Base-by-base conservation (phyloP, 2,797 vertebrate species). In the Pempheris klunzingeri region DNA sequence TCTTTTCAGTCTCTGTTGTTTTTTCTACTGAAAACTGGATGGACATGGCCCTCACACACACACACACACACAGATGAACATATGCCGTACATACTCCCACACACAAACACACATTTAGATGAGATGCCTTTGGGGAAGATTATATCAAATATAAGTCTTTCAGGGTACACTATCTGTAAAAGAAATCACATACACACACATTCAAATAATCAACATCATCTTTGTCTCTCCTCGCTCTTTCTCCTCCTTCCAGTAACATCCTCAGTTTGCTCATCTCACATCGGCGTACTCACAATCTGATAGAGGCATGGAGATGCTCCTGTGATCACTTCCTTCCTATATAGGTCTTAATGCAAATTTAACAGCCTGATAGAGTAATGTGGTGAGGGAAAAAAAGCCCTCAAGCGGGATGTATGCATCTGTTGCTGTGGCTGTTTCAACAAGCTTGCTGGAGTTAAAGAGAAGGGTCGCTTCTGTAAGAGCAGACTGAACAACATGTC, bases 91-190 rank as follows among this genome's bases (percentile, higher is more conserved):
- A 58, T 17, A 61, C 71, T 61, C 69, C 26, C 80, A 72, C 63
- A 73, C 77, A 76, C 61, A 78, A 12, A 30, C 75, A 74, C 44
- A 54, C 47, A 10, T 47, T 22, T 34, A 14, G 18, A 72, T 66
- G 78, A 14, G 18, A 72, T 66, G 78, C 79, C 80, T 78, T 61
- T 38, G 34, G 66, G 77, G 78, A 77, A 76, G 82, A 87, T 86
- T 73, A 46, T 71, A 88, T 88, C 74, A 71, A 85, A 80, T 68
- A 34, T 22, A 61, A 68, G 49, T 83, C 59, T 63, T 75, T 44
- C 64, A 49, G 41, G 71, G 18, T 59, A 18, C 32, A 24, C 28
- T 49, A 83, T 75, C 75, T 77, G 13, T 28, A 73, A 55, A 46
- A 74, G 34, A 68, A 72, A 74, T 74, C 52, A 32, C 47, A 79